Evolutionary conservation across 2,113 vertebrate genomes (phyloP), one percentile per base, ranked within the genome.

Genomic region (Aegypius monachus): DNA sequence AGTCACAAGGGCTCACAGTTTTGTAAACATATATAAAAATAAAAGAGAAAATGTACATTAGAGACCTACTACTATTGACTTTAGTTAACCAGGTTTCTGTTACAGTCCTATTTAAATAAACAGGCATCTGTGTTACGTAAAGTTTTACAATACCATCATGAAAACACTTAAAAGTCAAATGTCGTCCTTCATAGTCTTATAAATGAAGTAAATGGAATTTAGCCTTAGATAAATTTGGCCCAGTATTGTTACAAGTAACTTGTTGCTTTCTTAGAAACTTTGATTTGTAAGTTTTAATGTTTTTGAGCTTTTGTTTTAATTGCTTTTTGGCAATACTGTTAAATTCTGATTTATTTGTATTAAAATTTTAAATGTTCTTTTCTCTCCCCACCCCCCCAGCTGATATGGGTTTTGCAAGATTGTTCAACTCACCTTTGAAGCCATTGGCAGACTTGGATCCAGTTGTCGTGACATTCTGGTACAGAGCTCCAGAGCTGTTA

Each of bases 391-490:
- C 43, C 17, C 18, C 4, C 94, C 53, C 88, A 99, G 99, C 99
- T 89, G 99, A 99, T 98, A 99, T 99, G 99, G 99, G 99, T 67
- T 99, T 99, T 98, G 99, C 99, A 82, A 98, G 99, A 86, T 98
- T 99, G 67, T 99, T 99, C 96, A 99, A 99, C 95, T 99, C 99
- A 10, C 99, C 99, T 81, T 98, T 99, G 93, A 99, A 99, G 97
- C 99, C 99, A 29, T 80, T 99, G 94, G 99, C 99, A 92, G 99
- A 99, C 97, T 97, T 99, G 97, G 99, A 99, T 98, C 99, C 99
- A 8, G 99, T 99, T 75, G 99, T 99, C 88, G 99, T 99, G 79
- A 99, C 99, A 4, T 99, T 99, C 97, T 99, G 99, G 99, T 99
- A 99, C 93, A 98, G 99, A 97, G 99, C 99, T 81, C 99, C 99